A percentile compares a stretch with the other conserved stretches of the same genome.
Conservation (phyloP, 1,140 invertebrate species). For the Aphidius ervi region DNA sequence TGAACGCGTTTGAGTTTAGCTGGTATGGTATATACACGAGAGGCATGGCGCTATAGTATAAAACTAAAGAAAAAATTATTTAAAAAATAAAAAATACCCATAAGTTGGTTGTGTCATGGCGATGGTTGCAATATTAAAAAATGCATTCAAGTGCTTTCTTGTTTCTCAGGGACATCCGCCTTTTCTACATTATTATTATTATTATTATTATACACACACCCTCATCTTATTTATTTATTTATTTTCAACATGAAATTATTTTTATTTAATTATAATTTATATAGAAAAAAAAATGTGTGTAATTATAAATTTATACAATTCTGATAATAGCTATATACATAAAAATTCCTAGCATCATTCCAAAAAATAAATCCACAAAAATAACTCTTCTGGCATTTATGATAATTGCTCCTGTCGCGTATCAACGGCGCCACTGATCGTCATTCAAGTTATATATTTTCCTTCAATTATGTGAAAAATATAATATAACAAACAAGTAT, state of each 20-base stretch:
- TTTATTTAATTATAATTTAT: background rate
- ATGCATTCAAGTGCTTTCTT: constrained; percentile 19
- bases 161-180: constrained; percentile 23
- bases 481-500: no score
- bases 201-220: background rate
- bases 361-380: constrained; percentile 22
- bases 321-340: constrained; percentile 8
- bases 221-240: constrained; percentile 3
- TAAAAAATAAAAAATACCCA: no score
- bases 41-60: constrained; percentile 1
- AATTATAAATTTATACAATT: background rate
- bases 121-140: background rate
- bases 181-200: constrained; percentile 9
- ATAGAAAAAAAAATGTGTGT: background rate
- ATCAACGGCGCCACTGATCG: constrained; percentile 33
- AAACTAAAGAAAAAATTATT: no score
- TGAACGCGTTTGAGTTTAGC: constrained; percentile 8
- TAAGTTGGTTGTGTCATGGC: background rate
- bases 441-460: background rate
- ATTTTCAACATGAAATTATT: background rate
- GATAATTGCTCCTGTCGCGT: constrained; percentile 34
- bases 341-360: constrained; percentile 32
- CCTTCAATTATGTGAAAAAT: no score
- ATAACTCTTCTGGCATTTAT: constrained; percentile 34
- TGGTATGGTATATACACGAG: background rate